Base-by-base conservation (phyloP, 2,888 invertebrate species). In the Lochmaea crataegi region DNA sequence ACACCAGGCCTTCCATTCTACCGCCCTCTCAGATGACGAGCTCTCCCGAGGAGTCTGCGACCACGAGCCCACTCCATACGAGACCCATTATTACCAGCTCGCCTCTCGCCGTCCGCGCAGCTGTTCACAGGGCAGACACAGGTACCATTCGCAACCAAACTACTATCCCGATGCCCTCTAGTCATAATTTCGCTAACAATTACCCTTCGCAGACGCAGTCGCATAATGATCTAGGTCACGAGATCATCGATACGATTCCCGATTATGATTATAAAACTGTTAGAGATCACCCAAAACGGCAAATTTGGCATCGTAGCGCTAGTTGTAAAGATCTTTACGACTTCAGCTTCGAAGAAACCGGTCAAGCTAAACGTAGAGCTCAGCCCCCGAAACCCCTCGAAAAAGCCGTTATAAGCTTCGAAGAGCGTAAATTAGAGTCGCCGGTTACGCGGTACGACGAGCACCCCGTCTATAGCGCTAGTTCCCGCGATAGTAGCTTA, bases 261-360 rank as follows among this genome's bases (percentile, higher is more conserved):
- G 83, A 84, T 72, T 82, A 84, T 77, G 78, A 79, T 42, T 81
- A 82, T 75, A 78, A 80, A 70, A 78, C 81, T 16, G 73, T 81
- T 53, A 80, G 79, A 85, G 82, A 57, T 83, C 86, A 77, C 7
- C 85, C 87, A 73, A 87, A 89, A 83, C 86, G 87, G 78, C 89
- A 89, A 82, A 86, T 90, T 74, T 94, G 94, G 93, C 92, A 94
- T 77, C 93, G 94, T 84, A 94, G 94, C 85, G 92, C 93, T 81
- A 94, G 94, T 83, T 94, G 94, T 87, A 92, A 94, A 87, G 94
- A 95, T 84, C 89, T 95, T 75, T 93, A 93, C 84, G 94, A 94
- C 85, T 92, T 91, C 85, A 92, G 91, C 86, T 92, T 92, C 86
- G 92, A 92, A 85, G 92, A 92, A 81, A 90, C 92, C 70, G 92